phyloP scores from a whole-genome alignment of 2,113 vertebrate species.

The Eubucco bourcierii region DNA sequence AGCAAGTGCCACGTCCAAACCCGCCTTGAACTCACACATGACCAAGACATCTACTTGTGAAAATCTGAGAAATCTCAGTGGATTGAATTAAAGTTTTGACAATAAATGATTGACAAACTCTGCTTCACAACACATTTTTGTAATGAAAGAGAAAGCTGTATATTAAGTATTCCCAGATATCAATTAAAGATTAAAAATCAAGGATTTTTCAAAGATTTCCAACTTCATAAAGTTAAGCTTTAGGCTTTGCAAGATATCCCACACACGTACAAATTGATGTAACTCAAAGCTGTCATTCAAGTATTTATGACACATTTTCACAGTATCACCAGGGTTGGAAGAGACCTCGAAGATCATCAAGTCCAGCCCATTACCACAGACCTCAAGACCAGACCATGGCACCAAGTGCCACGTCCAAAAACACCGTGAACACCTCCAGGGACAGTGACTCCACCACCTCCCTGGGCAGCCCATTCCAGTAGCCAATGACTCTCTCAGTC shows the following conservation, averaged over 20 bases:
- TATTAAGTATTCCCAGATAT: neutral
- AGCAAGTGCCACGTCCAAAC: too few relatives aligned
- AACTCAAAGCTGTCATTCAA: neutral
- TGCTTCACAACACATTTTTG: neutral
- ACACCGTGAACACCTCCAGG: too few relatives aligned
- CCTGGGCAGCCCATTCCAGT: too few relatives aligned
- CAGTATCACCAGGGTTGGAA: too few relatives aligned
- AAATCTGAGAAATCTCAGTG: neutral
- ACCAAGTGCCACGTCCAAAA: too few relatives aligned
- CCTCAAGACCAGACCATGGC: too few relatives aligned
- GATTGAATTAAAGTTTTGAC: neutral
- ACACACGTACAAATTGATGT: neutral
- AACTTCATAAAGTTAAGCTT: neutral
- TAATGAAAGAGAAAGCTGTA: neutral
- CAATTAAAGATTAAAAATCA: neutral
- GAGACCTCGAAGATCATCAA: too few relatives aligned
- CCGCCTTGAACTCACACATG: fast-evolving
- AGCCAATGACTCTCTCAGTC: too few relatives aligned
- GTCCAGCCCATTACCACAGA: too few relatives aligned
- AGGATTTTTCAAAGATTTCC: neutral
- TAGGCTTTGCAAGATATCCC: neutral
- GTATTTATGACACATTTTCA: neutral
- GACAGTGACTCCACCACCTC: too few relatives aligned
- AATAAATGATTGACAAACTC: neutral
- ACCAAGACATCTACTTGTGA: neutral